Evolutionary conservation across 2,797 vertebrate species (phyloP).

Genomic region (Tauraco hartlaubi): DNA sequence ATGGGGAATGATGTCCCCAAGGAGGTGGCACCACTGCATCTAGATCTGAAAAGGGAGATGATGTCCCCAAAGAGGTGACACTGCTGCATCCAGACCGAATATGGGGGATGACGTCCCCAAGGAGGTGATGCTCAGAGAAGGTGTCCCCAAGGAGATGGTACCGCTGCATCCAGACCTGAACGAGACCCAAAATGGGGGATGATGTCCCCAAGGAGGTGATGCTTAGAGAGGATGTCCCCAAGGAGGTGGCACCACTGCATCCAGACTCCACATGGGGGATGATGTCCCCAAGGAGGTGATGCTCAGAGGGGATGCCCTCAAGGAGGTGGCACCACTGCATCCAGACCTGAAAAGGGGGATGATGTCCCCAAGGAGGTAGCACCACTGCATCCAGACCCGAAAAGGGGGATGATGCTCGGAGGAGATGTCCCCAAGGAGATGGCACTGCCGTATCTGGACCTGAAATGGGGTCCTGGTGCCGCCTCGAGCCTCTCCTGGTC

Average conservation of each 20-base stretch:
- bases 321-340: fast-evolving
- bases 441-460: neutral
- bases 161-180: neutral
- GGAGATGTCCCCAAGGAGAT: neutral
- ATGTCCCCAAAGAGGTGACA: too few relatives aligned
- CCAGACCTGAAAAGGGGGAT: neutral
- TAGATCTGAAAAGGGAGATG: too few relatives aligned
- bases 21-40: neutral
- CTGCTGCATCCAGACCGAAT: neutral
- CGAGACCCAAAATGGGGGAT: too few relatives aligned
- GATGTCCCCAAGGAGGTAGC: too few relatives aligned
- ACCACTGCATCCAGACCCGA: neutral
- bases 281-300: too few relatives aligned
- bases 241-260: fast-evolving
- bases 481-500: neutral
- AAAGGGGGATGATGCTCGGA: neutral
- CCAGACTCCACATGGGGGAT: neutral
- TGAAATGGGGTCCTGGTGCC: fast-evolving
- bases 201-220: too few relatives aligned
- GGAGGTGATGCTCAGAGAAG: neutral
- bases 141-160: too few relatives aligned
- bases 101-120: neutral
- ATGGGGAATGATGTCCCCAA: too few relatives aligned
- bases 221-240: neutral
- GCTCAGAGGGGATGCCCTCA: neutral